Conservation (phyloP, 2,113 vertebrate species). For the Dicerorhinus sumatrensis region DNA sequence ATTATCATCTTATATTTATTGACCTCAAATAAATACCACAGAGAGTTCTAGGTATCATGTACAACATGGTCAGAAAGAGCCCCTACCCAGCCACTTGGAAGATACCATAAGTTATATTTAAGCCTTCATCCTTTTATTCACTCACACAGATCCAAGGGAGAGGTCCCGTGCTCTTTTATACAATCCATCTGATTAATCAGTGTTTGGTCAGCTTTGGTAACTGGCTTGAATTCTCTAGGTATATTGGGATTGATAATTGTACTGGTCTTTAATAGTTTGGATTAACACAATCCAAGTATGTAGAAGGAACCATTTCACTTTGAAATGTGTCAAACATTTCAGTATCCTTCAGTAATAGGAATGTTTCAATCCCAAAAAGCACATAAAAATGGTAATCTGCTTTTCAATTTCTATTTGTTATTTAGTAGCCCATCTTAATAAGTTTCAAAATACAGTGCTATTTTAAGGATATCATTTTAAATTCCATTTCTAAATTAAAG, state of each 20-base stretch:
- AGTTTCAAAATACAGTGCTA: not conserved
- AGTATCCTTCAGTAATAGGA: not conserved
- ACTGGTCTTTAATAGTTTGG: not conserved
- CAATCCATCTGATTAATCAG: not conserved
- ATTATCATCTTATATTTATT: slow-evolving; percentile 30
- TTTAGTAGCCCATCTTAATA: slow-evolving; percentile 20
- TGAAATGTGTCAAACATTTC: slow-evolving; percentile 25
- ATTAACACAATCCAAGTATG: not conserved
- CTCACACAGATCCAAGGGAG: not conserved
- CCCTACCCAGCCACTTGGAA: not conserved
- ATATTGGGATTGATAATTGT: not conserved
- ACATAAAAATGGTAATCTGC: not conserved
- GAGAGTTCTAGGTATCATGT: not conserved
- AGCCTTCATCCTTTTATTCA: not conserved
- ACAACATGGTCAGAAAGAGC: not conserved
- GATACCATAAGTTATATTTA: slow-evolving; percentile 2
- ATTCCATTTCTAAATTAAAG: slow-evolving; percentile 48
- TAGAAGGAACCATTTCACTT: slow-evolving; percentile 43
- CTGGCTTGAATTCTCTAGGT: not conserved
- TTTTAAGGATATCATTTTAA: slow-evolving; percentile 34
- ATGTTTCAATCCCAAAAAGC: slow-evolving; percentile 5
- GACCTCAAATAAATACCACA: not conserved
- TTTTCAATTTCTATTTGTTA: slow-evolving; percentile 27
- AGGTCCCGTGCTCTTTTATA: not conserved
- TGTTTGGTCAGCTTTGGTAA: slow-evolving; percentile 46